Percentiles rank a stretch among this genome's conserved stretches.
Conservation (phyloP, 2,113 vertebrate species). For the Donacobius atricapilla region DNA sequence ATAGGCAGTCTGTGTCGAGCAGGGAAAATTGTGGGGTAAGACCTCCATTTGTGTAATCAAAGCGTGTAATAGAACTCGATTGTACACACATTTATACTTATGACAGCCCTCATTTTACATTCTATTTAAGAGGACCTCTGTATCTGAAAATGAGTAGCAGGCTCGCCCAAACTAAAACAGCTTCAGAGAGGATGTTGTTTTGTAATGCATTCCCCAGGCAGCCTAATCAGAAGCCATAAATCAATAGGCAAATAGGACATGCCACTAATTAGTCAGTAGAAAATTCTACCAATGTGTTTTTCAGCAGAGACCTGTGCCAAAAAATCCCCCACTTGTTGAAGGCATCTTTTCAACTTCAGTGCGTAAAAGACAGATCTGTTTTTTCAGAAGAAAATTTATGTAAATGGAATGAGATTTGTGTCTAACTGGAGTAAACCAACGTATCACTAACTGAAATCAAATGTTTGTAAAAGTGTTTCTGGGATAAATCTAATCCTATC, state of each 20-base stretch:
- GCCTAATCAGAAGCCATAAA: conserved; percentile 5
- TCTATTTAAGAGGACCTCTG: conserved; percentile 49
- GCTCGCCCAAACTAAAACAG: background rate
- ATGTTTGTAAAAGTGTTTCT: background rate
- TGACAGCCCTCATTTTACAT: conserved; percentile 45
- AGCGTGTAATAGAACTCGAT: conserved; percentile 50
- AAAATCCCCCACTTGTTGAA: conserved; percentile 15
- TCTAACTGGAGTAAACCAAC: background rate
- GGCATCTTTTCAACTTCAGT: conserved; percentile 2
- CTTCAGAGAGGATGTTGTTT: conserved; percentile 12
- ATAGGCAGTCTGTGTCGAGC: conserved; percentile 51
- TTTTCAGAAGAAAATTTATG: conserved; percentile 12
- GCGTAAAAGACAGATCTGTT: background rate
- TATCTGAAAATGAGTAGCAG: conserved; percentile 31
- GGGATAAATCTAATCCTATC: background rate
- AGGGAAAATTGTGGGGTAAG: conserved; percentile 60
- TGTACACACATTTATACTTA: conserved; percentile 38
- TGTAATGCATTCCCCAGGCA: background rate
- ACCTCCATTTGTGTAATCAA: conserved; percentile 47
- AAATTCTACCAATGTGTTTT: background rate
- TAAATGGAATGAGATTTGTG: conserved; percentile 18
- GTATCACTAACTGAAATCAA: background rate
- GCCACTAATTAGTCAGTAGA: conserved; percentile 12
- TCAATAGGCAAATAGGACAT: conserved; percentile 10
- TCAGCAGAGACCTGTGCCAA: background rate